Conservation (phyloP, 2,113 vertebrate genomes). For the Isurus oxyrinchus region DNA sequence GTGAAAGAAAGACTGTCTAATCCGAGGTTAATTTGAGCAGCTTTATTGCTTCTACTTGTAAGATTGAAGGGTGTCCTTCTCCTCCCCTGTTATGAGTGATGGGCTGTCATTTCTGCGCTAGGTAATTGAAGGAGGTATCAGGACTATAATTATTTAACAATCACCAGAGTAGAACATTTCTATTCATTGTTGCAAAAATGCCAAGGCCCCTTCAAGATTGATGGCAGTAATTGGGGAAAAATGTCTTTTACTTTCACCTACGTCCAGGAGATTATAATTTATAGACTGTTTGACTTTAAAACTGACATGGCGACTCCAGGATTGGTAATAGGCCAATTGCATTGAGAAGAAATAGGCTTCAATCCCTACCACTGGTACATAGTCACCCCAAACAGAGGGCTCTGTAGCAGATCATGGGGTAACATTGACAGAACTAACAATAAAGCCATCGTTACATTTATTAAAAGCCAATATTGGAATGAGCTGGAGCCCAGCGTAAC, state of each 20-base stretch:
- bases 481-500: neutral
- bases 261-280: constrained; percentile 1
- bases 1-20: neutral
- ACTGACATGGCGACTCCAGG: neutral
- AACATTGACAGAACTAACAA: neutral
- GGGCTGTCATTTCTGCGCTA: neutral
- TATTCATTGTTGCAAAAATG: neutral
- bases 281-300: neutral
- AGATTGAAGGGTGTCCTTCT: neutral
- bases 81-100: neutral
- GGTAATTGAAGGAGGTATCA: neutral
- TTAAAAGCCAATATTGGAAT: neutral
- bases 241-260: constrained; percentile 14
- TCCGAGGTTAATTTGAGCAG: neutral
- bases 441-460: neutral
- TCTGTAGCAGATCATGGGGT: neutral
- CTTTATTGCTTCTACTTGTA: neutral
- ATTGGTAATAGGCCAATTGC: neutral
- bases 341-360: neutral
- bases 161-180: neutral
- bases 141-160: neutral
- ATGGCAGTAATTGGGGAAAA: neutral
- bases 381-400: neutral
- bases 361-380: neutral
- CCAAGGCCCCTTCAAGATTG: neutral